Conservation (phyloP, 2,888 invertebrate genomes). For the Caradrina clavipalpis region DNA sequence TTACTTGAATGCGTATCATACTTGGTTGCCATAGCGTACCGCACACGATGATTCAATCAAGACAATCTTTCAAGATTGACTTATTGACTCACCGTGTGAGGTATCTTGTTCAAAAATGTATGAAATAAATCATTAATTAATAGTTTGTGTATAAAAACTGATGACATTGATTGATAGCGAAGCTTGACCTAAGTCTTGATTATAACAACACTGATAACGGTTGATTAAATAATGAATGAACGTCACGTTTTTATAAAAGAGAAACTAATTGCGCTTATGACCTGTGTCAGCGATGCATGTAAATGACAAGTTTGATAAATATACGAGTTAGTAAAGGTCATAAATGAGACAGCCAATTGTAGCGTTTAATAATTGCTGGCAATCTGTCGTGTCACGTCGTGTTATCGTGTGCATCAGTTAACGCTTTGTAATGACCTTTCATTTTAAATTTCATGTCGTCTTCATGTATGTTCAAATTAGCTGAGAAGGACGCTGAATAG, state of each 20-base stretch:
- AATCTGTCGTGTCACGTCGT: slow-evolving; percentile 77
- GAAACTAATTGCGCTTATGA: slow-evolving; percentile 42
- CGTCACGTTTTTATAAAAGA: slow-evolving; percentile 32
- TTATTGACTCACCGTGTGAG: slow-evolving; percentile 57
- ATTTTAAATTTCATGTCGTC: slow-evolving; percentile 63
- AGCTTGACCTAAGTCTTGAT: slow-evolving; percentile 39
- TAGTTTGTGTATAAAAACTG: slow-evolving; percentile 39
- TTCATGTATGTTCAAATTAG: slow-evolving; percentile 46
- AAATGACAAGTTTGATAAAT: slow-evolving; percentile 58
- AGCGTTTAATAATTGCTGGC: slow-evolving; percentile 75
- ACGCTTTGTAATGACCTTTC: slow-evolving; percentile 66
- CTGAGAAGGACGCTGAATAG: slow-evolving; percentile 53
- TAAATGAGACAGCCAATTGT: slow-evolving; percentile 75
- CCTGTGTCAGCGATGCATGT: slow-evolving; percentile 20
- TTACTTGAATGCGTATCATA: slow-evolving; percentile 22
- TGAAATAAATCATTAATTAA: slow-evolving; percentile 45
- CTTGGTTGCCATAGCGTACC: slow-evolving; percentile 21
- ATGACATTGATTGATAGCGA: slow-evolving; percentile 56
- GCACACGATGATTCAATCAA: slow-evolving; percentile 45
- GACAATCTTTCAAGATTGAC: slow-evolving; percentile 31
- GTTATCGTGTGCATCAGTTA: slow-evolving; percentile 68
- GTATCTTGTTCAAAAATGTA: slow-evolving; percentile 41
- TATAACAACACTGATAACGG: slow-evolving; percentile 45
- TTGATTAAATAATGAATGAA: slow-evolving; percentile 42
- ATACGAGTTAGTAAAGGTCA: slow-evolving; percentile 71